phyloP scores from a whole-genome alignment of 2,888 invertebrate species.

The Agriopis marginaria region DNA sequence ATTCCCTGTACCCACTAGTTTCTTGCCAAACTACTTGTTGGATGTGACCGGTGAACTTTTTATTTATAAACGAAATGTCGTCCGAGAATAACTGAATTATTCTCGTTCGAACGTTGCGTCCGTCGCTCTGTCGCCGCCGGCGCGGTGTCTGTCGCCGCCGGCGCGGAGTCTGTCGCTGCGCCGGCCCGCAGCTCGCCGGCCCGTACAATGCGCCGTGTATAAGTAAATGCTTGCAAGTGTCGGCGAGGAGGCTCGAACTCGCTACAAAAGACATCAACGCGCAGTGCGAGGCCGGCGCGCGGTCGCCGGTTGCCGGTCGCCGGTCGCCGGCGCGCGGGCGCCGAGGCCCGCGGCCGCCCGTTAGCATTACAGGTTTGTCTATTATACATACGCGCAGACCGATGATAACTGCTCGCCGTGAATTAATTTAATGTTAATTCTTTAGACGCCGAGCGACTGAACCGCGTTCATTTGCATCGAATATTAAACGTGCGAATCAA shows the following conservation, averaged over 20 bases:
- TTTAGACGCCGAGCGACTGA: neutral
- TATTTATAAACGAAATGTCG: neutral
- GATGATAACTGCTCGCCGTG: neutral
- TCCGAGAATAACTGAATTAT: conserved; percentile 5
- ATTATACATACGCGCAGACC: neutral
- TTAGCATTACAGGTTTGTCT: neutral
- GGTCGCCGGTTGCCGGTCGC: neutral
- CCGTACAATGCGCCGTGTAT: neutral
- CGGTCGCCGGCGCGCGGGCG: neutral
- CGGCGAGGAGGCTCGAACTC: neutral
- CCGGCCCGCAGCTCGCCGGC: neutral
- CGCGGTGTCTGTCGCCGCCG: neutral
- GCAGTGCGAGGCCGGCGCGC: neutral
- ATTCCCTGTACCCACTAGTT: neutral
- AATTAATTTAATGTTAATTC: conserved; percentile 9
- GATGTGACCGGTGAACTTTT: neutral
- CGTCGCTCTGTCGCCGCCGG: neutral
- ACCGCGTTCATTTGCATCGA: conserved; percentile 18
- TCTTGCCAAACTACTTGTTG: neutral
- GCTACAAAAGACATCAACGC: conserved; percentile 14
- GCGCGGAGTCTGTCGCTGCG: neutral
- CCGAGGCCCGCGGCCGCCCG: neutral
- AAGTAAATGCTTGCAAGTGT: neutral
- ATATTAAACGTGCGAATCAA: neutral
- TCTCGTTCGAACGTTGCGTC: neutral